Evolutionary conservation across 2,113 vertebrate genomes (phyloP), one percentile per base, ranked within the genome.

Genomic region (Megaceryle maxima): DNA sequence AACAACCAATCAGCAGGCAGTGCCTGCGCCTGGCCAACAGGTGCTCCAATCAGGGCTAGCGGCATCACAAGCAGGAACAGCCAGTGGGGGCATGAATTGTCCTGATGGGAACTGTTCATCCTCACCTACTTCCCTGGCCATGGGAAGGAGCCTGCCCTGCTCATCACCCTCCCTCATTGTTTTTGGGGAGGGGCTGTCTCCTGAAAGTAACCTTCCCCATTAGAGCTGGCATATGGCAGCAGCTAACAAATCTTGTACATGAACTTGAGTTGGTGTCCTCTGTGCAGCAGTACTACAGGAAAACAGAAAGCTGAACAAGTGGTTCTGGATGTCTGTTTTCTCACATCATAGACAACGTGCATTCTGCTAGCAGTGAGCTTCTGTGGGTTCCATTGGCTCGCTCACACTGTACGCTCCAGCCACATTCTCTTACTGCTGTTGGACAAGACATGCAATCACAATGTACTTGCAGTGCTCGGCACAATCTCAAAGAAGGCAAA

Each of bases 21-120:
- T 0, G 1, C 44, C 55, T 46, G 59, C 31, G 64, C 37, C 25
- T 66, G 53, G 9, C 1, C 70, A 14, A 0, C 1, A 4, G 20
- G 5, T 3, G 0, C 53, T 76, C 43, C 50, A 28, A 0, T 4
- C 16, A 4, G 53, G n/a, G 67, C 66, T 43, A 9, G 25, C 0
- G 0, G 25, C 43, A 11, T 48, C 26, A 4, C 43, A 10, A 12
- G 26, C 41, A 39, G 43, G 16, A 76, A 0, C 12, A 68, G 43
- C 39, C 57, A 25, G 0, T 24, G 39, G 24, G 15, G 16, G 5
- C 3, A 0, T 13, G 28, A 41, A 41, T 25, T 13, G 10, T 53
- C 55, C n/a, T 56, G 4, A 3, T 60, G 59, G 68, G 13, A 84
- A 1, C 46, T 16, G 4, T 60, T 62, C 26, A 28, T 19, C 28